Percentiles rank a stretch among this genome's conserved stretches.
Conservation (phyloP, 2,113 vertebrate genomes). For the Coregonus clupeaformis region DNA sequence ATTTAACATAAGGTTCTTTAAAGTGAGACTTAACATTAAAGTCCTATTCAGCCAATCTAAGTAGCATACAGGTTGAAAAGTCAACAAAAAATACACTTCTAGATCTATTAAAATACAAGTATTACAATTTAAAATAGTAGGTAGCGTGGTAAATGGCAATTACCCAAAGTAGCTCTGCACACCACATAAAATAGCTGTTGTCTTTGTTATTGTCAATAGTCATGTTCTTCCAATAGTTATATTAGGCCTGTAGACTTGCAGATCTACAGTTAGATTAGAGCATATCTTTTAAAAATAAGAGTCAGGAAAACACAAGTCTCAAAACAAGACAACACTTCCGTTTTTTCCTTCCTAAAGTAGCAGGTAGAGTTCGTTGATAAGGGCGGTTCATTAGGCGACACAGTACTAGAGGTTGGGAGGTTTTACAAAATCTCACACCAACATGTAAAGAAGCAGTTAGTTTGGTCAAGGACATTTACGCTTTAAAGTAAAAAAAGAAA, state of each 20-base stretch:
- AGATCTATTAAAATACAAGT: neutral
- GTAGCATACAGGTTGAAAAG: no score
- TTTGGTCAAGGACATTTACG: slow-evolving; percentile 25
- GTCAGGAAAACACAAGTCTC: neutral
- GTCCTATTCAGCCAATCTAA: no score
- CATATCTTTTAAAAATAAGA: neutral
- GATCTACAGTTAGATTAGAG: neutral
- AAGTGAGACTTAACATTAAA: no score
- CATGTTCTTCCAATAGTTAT: no score
- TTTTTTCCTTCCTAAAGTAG: neutral
- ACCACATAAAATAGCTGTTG: neutral
- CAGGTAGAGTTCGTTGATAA: no score
- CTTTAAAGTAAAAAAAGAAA: neutral
- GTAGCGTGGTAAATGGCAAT: neutral
- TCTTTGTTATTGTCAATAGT: neutral
- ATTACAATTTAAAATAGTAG: neutral
- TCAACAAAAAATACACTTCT: no score
- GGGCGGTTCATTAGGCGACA: neutral
- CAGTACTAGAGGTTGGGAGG: neutral
- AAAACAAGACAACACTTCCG: neutral
- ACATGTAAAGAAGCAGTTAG: neutral
- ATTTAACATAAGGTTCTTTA: no score
- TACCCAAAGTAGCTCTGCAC: neutral
- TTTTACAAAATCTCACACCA: neutral
- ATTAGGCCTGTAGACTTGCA: neutral